Evolutionary conservation across 2,113 vertebrate genomes (phyloP).

Genomic region (Oreotrochilus melanogaster): DNA sequence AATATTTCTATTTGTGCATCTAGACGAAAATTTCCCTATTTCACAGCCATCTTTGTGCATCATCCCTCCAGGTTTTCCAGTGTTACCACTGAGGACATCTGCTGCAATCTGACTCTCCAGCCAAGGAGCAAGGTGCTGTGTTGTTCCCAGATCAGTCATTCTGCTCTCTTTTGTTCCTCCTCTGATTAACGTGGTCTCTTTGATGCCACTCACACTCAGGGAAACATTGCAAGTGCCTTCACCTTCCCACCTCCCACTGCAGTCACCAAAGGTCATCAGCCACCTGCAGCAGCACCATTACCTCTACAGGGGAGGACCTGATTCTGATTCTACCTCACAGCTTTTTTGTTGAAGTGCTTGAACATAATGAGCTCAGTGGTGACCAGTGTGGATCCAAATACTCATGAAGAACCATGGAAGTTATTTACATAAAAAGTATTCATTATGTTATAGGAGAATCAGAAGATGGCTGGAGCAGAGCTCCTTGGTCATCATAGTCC

Average conservation of each 20-base stretch:
- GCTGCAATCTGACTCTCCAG: not conserved
- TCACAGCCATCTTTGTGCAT: not conserved
- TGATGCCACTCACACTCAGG: not conserved
- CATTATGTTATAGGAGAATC: not conserved
- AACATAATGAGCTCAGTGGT: not conserved
- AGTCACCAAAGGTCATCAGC: not conserved
- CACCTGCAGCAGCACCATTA: not conserved
- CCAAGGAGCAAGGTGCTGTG: rapidly evolving
- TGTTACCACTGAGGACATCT: not conserved
- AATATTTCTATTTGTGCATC: not conserved
- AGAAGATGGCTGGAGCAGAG: not conserved
- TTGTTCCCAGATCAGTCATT: not conserved
- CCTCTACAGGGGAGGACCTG: not conserved
- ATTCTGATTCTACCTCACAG: not conserved
- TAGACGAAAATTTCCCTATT: not conserved
- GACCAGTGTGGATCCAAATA: not conserved
- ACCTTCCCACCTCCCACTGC: not conserved
- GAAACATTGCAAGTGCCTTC: not conserved
- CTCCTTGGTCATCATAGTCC: not conserved
- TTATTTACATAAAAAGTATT: not conserved
- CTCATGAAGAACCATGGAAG: not conserved
- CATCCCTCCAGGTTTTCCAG: not conserved
- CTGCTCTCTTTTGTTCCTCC: not conserved
- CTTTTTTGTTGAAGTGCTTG: not conserved
- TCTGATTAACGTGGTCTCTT: slow-evolving; percentile 1